These are phyloP conservation scores for Cheirogaleus major DNA, from an alignment of 2,797 vertebrate species.

Conservation along the genomic window DNA sequence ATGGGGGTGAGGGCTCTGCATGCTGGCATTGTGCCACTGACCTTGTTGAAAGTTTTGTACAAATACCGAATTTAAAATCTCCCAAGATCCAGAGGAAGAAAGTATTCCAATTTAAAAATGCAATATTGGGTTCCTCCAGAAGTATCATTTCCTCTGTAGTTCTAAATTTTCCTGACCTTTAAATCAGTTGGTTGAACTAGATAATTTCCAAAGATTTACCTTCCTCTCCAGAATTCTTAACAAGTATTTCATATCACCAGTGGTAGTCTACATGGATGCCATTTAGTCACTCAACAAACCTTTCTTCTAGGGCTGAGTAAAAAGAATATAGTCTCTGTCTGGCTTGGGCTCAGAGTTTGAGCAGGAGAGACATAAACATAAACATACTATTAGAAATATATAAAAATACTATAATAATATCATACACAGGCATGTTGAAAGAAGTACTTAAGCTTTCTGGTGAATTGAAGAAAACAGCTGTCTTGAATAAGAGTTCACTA, in stretches of 20 bases:
- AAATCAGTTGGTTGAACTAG: neutral
- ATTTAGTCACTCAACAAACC: neutral
- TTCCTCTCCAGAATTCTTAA: neutral
- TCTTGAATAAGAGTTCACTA: neutral
- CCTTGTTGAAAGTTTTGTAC: conserved; percentile 20
- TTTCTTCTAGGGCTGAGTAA: neutral
- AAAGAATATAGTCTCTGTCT: neutral
- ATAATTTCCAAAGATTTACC: neutral
- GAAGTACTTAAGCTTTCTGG: neutral
- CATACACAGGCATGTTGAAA: neutral
- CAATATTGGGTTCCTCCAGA: neutral
- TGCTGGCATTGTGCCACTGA: conserved; percentile 51
- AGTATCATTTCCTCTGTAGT: neutral
- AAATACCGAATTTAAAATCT: neutral
- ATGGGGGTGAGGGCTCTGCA: neutral
- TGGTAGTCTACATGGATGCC: neutral
- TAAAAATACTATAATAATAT: neutral
- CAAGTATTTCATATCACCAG: neutral
- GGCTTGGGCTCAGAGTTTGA: neutral
- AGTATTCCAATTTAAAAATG: neutral
- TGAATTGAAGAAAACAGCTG: neutral
- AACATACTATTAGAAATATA: neutral
- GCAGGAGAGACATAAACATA: neutral
- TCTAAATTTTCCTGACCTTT: neutral
- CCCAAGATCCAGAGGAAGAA: neutral